These are phyloP conservation scores for Pipistrellus pygmaeus DNA, from an alignment of 2,797 vertebrate species.

Conservation along the genomic window DNA sequence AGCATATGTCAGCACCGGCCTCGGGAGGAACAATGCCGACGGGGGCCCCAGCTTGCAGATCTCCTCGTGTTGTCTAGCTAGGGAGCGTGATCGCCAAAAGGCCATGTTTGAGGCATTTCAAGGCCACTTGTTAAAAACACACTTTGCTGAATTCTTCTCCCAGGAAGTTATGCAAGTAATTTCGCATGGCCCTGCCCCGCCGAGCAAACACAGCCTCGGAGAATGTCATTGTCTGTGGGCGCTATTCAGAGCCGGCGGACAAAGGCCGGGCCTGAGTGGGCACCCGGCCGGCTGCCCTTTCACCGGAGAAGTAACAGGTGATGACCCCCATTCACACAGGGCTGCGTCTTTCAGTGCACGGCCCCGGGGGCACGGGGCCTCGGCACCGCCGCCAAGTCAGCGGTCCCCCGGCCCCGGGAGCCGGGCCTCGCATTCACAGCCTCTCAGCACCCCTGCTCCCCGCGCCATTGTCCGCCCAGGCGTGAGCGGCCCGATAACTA, in stretches of 20 bases:
- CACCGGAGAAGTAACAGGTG: slow-evolving; percentile 79
- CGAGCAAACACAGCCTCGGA: slow-evolving; percentile 51
- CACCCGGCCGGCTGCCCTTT: slow-evolving; percentile 80
- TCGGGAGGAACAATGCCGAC: background rate
- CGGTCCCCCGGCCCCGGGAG: slow-evolving; percentile 61
- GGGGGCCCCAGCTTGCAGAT: background rate
- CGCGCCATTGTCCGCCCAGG: slow-evolving; percentile 61
- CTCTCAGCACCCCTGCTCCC: slow-evolving; percentile 69
- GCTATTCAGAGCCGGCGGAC: slow-evolving; percentile 62
- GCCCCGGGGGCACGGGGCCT: slow-evolving; percentile 62
- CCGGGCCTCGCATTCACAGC: slow-evolving; percentile 71
- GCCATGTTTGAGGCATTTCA: slow-evolving; percentile 34
- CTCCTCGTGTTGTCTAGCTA: slow-evolving; percentile 12
- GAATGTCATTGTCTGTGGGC: slow-evolving; percentile 55
- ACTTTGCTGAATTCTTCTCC: slow-evolving; percentile 65
- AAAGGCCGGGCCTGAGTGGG: slow-evolving; percentile 74
- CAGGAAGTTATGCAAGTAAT: slow-evolving; percentile 61
- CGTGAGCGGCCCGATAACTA: slow-evolving; percentile 86
- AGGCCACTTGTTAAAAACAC: slow-evolving; percentile 57
- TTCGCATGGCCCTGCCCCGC: slow-evolving; percentile 48
- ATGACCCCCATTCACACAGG: slow-evolving; percentile 71
- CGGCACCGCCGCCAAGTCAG: slow-evolving; percentile 61
- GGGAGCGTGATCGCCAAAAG: background rate
- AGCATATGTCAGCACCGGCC: slow-evolving; percentile 41
- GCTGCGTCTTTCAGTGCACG: slow-evolving; percentile 69